Evolutionary conservation across 1,140 invertebrate species (phyloP).

Genomic region (Odontomachus brunneus): DNA sequence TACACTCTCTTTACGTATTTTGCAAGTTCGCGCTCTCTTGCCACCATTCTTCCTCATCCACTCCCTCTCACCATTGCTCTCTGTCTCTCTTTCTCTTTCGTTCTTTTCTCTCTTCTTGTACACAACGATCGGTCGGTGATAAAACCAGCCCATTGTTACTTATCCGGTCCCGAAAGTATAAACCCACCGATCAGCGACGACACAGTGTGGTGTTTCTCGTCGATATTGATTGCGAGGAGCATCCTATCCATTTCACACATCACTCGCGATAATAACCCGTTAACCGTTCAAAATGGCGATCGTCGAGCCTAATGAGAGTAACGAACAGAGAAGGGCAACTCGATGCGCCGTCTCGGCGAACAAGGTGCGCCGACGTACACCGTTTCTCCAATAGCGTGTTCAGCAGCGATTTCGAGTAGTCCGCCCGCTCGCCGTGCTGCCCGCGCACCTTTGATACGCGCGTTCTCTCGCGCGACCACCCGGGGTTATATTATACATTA

Average conservation of each 20-base stretch:
- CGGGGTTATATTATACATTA: too few relatives aligned
- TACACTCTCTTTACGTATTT: background rate
- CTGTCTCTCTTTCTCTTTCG: background rate
- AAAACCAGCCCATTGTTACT: background rate
- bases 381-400: background rate
- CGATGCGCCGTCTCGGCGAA: too few relatives aligned
- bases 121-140: background rate
- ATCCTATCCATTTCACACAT: background rate
- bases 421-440: too few relatives aligned
- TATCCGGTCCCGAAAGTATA: background rate
- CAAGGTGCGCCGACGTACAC: background rate
- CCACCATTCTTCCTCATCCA: background rate
- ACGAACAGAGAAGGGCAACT: constrained; percentile 12
- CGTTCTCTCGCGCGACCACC: too few relatives aligned
- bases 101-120: background rate
- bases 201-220: background rate
- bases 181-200: background rate
- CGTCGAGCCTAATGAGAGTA: constrained; percentile 7
- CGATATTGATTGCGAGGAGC: background rate
- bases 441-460: too few relatives aligned
- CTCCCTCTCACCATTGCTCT: background rate
- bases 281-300: constrained; percentile 41
- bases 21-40: background rate
- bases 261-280: constrained; percentile 28
- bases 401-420: too few relatives aligned